These are phyloP conservation scores for Philopedon plagiatum DNA, from an alignment of 2,888 invertebrate genomes.

Conservation along the genomic window DNA sequence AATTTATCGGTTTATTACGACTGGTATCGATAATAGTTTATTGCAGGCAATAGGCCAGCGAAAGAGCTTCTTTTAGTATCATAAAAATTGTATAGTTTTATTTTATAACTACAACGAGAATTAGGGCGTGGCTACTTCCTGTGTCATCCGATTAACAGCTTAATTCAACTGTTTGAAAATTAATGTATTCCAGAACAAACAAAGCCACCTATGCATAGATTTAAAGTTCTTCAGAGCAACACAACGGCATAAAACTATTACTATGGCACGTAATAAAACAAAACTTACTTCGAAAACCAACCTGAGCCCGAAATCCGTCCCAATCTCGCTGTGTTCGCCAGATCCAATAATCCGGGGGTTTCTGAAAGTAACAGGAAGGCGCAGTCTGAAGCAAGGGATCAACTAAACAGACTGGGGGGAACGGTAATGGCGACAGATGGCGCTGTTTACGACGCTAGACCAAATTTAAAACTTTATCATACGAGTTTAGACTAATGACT, in stretches of 20 bases:
- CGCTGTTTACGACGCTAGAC: conserved; percentile 16
- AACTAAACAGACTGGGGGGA: conserved; percentile 19
- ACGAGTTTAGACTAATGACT: conserved; percentile 4
- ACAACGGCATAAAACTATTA: conserved; percentile 25
- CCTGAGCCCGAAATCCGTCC: conserved; percentile 27
- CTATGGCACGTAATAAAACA: conserved; percentile 20
- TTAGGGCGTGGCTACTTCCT: too few relatives aligned
- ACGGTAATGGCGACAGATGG: conserved; percentile 14
- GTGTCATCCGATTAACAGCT: too few relatives aligned
- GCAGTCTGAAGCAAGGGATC: conserved; percentile 25
- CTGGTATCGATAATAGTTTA: too few relatives aligned
- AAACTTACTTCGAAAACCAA: conserved; percentile 24
- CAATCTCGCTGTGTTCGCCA: conserved; percentile 18
- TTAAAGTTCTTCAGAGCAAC: conserved; percentile 16
- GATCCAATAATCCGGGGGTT: conserved; percentile 33
- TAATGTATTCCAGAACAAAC: background rate
- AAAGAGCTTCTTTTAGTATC: too few relatives aligned
- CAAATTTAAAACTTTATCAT: conserved; percentile 13
- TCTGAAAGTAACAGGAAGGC: conserved; percentile 22
- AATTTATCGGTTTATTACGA: too few relatives aligned
- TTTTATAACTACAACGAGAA: too few relatives aligned
- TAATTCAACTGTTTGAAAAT: too few relatives aligned
- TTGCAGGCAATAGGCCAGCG: too few relatives aligned
- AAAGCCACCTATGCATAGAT: conserved; percentile 5
- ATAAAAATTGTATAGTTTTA: too few relatives aligned